Conservation (phyloP, 2,113 vertebrate genomes). For the Mirza zaza region DNA sequence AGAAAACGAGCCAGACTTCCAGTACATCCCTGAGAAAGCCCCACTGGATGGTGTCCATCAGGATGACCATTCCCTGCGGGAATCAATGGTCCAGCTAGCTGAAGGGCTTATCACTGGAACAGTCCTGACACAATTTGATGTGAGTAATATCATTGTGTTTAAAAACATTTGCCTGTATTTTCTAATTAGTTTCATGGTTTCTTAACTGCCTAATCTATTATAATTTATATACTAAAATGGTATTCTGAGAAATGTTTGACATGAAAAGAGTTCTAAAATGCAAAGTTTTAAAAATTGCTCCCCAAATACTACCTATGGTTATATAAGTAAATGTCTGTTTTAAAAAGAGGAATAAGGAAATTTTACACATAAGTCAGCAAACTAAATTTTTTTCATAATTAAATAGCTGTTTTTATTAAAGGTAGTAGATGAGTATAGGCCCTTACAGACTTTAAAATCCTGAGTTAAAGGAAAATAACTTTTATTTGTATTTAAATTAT, state of each 20-base stretch:
- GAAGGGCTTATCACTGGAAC: slow-evolving; percentile 92
- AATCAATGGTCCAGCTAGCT: slow-evolving; percentile 93
- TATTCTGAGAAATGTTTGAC: slow-evolving; percentile 18
- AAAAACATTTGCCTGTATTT: background rate
- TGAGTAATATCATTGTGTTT: slow-evolving; percentile 77
- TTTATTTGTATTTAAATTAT: background rate
- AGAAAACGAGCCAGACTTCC: slow-evolving; percentile 97
- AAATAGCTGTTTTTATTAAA: slow-evolving; percentile 41
- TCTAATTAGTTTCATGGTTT: background rate
- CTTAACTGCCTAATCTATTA: background rate
- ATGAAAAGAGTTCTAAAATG: slow-evolving; percentile 26
- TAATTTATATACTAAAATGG: slow-evolving; percentile 11
- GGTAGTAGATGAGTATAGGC: background rate
- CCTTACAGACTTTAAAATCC: background rate
- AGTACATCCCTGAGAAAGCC: slow-evolving; percentile 99
- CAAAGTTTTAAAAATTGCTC: background rate
- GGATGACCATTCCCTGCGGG: slow-evolving; percentile 93
- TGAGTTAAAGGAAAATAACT: slow-evolving; percentile 32
- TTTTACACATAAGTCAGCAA: slow-evolving; percentile 9
- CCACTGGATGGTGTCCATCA: slow-evolving; percentile 89
- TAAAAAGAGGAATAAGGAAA: background rate
- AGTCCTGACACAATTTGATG: slow-evolving; percentile 95
- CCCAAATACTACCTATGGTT: background rate
- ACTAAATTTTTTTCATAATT: slow-evolving; percentile 34
- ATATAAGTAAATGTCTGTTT: background rate